Base-by-base conservation (phyloP, 2,113 vertebrate species). In the Bettongia penicillata region DNA sequence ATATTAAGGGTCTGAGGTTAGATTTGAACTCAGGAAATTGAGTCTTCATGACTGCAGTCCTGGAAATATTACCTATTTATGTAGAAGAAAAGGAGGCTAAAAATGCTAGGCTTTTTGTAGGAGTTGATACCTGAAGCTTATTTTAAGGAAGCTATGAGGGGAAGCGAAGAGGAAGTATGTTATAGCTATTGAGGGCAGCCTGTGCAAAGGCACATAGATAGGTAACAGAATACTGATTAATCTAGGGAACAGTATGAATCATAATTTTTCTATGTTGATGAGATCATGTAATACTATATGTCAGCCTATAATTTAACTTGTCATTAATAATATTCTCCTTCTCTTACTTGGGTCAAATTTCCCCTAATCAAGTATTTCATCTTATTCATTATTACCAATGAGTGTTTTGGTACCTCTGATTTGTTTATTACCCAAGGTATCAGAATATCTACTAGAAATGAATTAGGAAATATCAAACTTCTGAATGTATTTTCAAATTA, bases 291-390 rank as follows among this genome's bases (percentile, higher is more conserved):
- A 84, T 84, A 43, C n/a, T 84, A 84, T 43, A 16, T 68, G 14
- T 68, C 11, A 43, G n/a, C n/a, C 68, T 84, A 84, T 22, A 84
- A 84, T 84, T 84, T 43, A 43, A 84, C 19, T 84, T 43, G 7
- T 43, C 22, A 84, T 84, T 84, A 84, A 84, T 43, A 22, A 84
- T 84, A 14, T 43, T 96, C 93, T 90, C 89, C 12, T 77, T 37
- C 93, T 43, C 11, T 51, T 84, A 11, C 4, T 92, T 91, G 9
- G 26, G 53, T 91, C 92, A 47, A 26, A 50, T 92, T 96, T 97
- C 94, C 25, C 22, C 14, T 57, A 14, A 12, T 90, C 48, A 3
- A 23, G 26, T 51, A 90, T 90, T 95, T 61, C 50, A 90, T 57
- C 91, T 55, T 95, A 25, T 8, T 93, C 90, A 90, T n/a, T 22